Base-by-base conservation (phyloP, 2,797 vertebrate genomes). In the Takifugu ocellatus region DNA sequence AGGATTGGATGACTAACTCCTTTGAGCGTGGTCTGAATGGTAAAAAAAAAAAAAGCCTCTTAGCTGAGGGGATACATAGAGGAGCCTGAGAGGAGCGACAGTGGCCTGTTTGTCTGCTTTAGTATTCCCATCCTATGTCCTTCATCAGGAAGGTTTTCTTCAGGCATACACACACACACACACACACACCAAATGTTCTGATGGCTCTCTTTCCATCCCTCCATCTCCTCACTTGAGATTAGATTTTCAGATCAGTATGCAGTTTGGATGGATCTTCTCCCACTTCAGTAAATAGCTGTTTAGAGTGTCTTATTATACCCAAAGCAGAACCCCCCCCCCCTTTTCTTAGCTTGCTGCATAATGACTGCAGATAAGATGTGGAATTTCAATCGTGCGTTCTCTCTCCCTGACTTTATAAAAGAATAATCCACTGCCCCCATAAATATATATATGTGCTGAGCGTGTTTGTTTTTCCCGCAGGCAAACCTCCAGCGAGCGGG, bases 401-500 rank as follows among this genome's bases (percentile, higher is more conserved):
- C 61, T 56, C 56, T 76, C 50, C 58, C 45, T 42, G 68, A 46
- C 45, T 58, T 42, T 48, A 24, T 6, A 10, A 48, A 46, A 56
- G 36, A 39, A 39, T 39, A 39, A 39, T 39, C 36, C 36, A 1
- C 1, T 9, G 5, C 33, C 43, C 47, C 59, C 36, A 73, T 64
- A 62, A 61, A 85, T 72, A 73, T 64, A 42, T 48, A 60, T 68
- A 43, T 14, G 21, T 21, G 5, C 59, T 74, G 42, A 75, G 21
- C 9, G 27, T 58, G 14, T 66, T 46, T 72, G 12, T 51, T 52
- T 77, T 56, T 48, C 46, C 3, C 63, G 42, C 68, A 99, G 97
- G 95, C 70, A 78, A 90, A 45, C 95, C 93, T 42, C 88, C 93
- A 0, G 96, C 97, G 76, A 98, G 93, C n/a, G 95, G 97, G 43